Evolutionary conservation across 1,140 invertebrate species (phyloP).

Genomic region (Leptinotarsa texana): DNA sequence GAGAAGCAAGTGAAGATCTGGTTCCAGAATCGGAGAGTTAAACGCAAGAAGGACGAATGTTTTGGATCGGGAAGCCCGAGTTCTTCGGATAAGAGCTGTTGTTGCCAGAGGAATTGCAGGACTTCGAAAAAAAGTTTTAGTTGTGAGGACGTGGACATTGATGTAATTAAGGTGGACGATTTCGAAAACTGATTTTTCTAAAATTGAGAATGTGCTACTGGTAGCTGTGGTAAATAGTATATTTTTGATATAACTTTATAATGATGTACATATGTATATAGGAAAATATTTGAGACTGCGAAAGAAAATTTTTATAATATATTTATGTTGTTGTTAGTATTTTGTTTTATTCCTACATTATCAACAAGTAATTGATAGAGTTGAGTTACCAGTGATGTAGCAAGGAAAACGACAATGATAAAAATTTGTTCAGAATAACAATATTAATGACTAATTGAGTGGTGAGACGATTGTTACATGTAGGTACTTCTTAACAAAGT

Average conservation of each 20-base stretch:
- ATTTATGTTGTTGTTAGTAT: neutral
- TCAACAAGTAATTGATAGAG: too few species aligned
- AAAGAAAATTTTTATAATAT: neutral
- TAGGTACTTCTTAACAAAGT: too few species aligned
- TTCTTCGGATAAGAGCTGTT: constrained; percentile 39
- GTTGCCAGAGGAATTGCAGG: constrained; percentile 45
- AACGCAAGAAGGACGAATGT: constrained; percentile 80
- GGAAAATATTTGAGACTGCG: neutral
- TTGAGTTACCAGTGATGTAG: too few species aligned
- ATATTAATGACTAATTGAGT: too few species aligned
- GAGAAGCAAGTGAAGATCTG: constrained; percentile 97
- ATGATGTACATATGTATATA: too few species aligned
- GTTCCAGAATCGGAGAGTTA: constrained; percentile 91
- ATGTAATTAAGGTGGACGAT: constrained; percentile 50
- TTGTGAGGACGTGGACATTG: constrained; percentile 50
- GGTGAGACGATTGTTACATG: too few species aligned
- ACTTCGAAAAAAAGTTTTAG: constrained; percentile 41
- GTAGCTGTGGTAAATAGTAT: constrained; percentile 3
- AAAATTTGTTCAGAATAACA: too few species aligned
- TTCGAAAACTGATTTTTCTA: constrained; percentile 13
- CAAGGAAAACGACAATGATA: too few species aligned
- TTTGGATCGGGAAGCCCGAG: constrained; percentile 26
- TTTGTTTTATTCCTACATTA: neutral
- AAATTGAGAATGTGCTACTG: neutral
- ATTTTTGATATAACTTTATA: constrained; percentile 13